Base-by-base conservation (phyloP, 2,797 vertebrate genomes). In the Takifugu rubripes region DNA sequence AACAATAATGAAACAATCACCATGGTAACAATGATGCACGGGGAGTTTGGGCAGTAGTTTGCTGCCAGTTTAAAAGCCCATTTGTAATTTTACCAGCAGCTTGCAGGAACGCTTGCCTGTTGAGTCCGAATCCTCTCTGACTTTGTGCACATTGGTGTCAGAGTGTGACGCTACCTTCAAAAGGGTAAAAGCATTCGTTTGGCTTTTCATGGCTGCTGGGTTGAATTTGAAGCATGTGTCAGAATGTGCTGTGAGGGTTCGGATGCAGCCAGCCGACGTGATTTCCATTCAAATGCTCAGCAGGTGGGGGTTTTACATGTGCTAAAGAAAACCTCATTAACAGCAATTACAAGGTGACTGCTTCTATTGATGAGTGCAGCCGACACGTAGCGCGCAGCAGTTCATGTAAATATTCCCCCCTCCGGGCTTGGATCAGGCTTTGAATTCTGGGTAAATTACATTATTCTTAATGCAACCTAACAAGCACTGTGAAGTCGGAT, bases 281-380 rank as follows among this genome's bases (percentile, higher is more conserved):
- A 85, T 83, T 78, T 80, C 70, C 74, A 79, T 75, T 80, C 77
- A 70, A 79, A 78, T 44, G 74, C 69, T 74, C 79, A 82, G 79
- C 74, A 64, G 79, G 77, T 74, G 66, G 59, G 43, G 67, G 64
- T 77, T 77, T 79, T 74, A 84, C 15, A 44, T 70, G 74, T 61
- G 78, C 68, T 71, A 74, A 82, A 68, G 79, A 78, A 77, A 77
- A 74, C 69, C 72, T 84, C 68, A 74, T 85, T 66, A 77, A 66
- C 76, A 75, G 67, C 55, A 70, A 61, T 63, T 70, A 66, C 74
- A 74, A 68, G 78, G 55, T 8, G 64, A 77, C 66, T 25, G 52
- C 57, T 33, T 64, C 57, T 55, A 68, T 71, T 82, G 74, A 75
- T 64, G 70, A 74, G 73, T 11, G 9, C 27, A 12, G 54, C 59